Evolutionary conservation across 2,888 invertebrate species (phyloP).

Genomic region (Ptychoptera albimana): DNA sequence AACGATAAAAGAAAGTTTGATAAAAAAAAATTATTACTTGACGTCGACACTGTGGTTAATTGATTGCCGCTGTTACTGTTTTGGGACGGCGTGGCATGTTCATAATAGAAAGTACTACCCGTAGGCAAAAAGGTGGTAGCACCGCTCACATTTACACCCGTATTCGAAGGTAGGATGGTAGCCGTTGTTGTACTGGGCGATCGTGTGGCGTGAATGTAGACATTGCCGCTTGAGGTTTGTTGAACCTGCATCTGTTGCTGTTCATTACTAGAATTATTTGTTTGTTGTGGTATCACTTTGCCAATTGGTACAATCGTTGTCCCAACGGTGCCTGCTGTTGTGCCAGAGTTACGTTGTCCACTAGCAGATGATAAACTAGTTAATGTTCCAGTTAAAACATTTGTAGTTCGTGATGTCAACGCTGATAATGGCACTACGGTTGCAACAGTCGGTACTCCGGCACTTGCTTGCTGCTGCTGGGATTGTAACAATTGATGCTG

Average conservation of each 20-base stretch:
- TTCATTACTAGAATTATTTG: conserved; percentile 7
- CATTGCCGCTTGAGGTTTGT: conserved; percentile 14
- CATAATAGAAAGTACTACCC: conserved; percentile 28
- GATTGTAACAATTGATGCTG: conserved; percentile 5
- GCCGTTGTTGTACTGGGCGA: conserved; percentile 15
- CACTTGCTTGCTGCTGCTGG: not conserved
- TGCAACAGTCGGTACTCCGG: conserved; percentile 16
- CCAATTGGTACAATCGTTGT: conserved; percentile 23
- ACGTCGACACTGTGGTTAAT: conserved; percentile 19
- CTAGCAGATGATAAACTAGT: conserved; percentile 15
- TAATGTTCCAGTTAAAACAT: conserved; percentile 25
- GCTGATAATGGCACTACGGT: conserved; percentile 27
- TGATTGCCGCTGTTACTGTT: not conserved
- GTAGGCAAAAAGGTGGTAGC: conserved; percentile 18
- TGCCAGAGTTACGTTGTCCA: not conserved
- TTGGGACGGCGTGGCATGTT: conserved; percentile 9
- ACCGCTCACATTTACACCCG: conserved; percentile 9
- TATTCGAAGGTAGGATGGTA: conserved; percentile 10
- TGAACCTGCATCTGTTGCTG: conserved; percentile 5
- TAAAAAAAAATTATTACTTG: conserved; percentile 21
- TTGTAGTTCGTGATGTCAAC: conserved; percentile 20
- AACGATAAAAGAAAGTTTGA: not conserved
- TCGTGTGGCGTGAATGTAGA: conserved; percentile 19
- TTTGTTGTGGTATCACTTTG: conserved; percentile 24
- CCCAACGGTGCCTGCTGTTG: conserved; percentile 2